Evolutionary conservation across 1,140 invertebrate genomes (phyloP).

Genomic region (Pogonomyrmex barbatus): DNA sequence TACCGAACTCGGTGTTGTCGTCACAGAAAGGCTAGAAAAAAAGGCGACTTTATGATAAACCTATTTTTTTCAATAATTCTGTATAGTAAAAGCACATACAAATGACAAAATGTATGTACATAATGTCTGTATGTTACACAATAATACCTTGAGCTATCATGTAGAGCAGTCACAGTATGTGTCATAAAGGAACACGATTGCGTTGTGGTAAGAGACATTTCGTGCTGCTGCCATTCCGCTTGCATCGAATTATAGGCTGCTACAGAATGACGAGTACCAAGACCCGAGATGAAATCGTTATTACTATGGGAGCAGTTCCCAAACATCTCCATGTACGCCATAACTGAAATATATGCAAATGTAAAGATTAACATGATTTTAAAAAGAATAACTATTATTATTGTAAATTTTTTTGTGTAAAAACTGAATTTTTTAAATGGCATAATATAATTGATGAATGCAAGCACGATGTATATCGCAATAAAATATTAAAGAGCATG

Average conservation of each 20-base stretch:
- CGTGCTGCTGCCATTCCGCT: constrained; percentile 89
- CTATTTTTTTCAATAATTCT: constrained; percentile 9
- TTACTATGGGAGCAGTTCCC: constrained; percentile 94
- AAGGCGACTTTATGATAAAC: constrained; percentile 29
- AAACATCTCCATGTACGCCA: constrained; percentile 98
- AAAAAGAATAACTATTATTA: constrained; percentile 29
- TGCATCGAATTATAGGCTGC: constrained; percentile 92
- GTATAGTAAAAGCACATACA: background rate
- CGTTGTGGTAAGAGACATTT: constrained; percentile 87
- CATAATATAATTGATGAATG: constrained; percentile 58
- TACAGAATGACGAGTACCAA: constrained; percentile 91
- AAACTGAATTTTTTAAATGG: constrained; percentile 52
- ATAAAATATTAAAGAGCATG: constrained; percentile 68
- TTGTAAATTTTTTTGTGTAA: constrained; percentile 56
- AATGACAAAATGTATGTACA: no score
- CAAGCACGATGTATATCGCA: constrained; percentile 66
- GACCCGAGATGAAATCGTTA: constrained; percentile 89
- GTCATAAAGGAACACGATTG: constrained; percentile 88
- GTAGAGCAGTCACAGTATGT: constrained; percentile 84
- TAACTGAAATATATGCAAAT: constrained; percentile 89
- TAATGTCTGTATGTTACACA: background rate
- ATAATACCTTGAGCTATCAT: constrained; percentile 83
- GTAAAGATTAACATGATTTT: constrained; percentile 37
- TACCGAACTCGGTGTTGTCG: constrained; percentile 81
- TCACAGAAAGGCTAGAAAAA: constrained; percentile 77